A percentile compares a stretch with the other conserved stretches of the same genome.
Evolutionary conservation across 2,888 invertebrate genomes (phyloP).

Genomic region (Macroteleia sp.): DNA sequence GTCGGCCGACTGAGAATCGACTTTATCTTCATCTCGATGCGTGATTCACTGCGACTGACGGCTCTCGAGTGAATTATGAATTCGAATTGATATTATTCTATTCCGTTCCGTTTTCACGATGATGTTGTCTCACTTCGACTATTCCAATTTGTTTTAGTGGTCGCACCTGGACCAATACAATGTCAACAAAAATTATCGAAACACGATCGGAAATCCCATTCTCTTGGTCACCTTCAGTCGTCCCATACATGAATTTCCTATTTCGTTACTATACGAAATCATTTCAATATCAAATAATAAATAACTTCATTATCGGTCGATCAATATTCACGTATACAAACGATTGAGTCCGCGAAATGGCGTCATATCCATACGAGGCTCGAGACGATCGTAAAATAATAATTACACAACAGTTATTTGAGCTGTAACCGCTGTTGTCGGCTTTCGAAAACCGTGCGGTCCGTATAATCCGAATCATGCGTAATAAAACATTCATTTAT

Average conservation of each 20-base stretch:
- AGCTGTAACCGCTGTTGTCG: constrained; percentile 16
- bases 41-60: constrained; percentile 70
- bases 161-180: constrained; percentile 45
- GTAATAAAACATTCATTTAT: constrained; percentile 22
- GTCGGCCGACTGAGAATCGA: constrained; percentile 77
- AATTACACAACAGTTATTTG: constrained; percentile 75
- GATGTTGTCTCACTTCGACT: constrained; percentile 49
- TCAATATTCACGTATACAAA: constrained; percentile 51
- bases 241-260: constrained; percentile 24
- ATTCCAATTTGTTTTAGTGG: constrained; percentile 58
- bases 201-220: constrained; percentile 34
- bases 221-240: constrained; percentile 16
- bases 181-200: constrained; percentile 60
- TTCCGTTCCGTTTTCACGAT: constrained; percentile 32
- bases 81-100: constrained; percentile 75
- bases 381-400: constrained; percentile 78
- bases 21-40: constrained; percentile 79
- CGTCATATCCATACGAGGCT: constrained; percentile 71
- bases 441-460: background rate
- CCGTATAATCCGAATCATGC: constrained; percentile 10
- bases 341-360: constrained; percentile 54
- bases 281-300: constrained; percentile 63
- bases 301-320: constrained; percentile 53
- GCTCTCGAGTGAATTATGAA: constrained; percentile 75
- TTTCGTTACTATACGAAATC: constrained; percentile 24